These are phyloP conservation scores for Peromyscus melanophrys DNA, from an alignment of 2,797 vertebrate genomes.

Conservation along the genomic window DNA sequence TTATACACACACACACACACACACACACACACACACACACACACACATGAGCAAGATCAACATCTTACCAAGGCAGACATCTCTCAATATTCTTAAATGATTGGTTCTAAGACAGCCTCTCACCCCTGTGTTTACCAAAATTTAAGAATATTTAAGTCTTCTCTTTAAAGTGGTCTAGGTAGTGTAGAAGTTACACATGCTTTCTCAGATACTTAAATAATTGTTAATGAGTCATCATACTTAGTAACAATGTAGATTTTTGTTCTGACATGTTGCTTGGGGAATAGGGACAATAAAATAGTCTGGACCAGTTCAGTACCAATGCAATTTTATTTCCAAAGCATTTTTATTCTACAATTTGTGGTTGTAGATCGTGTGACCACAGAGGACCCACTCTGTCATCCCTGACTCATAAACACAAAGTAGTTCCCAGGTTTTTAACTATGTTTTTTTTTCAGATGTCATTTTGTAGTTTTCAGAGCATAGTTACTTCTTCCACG, in stretches of 20 bases:
- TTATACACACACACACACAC: neutral
- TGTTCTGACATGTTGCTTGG: too few species aligned
- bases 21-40: too few species aligned
- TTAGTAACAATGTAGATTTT: neutral
- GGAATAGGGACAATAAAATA: neutral
- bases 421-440: neutral
- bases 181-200: neutral
- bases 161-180: neutral
- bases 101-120: neutral
- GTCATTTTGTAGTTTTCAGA: neutral
- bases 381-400: neutral
- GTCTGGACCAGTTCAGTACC: neutral
- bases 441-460: neutral
- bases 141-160: too few species aligned
- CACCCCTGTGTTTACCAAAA: too few species aligned
- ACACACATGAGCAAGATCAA: neutral
- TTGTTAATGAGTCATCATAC: neutral
- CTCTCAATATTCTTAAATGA: neutral
- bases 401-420: neutral
- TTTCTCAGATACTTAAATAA: neutral
- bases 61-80: neutral
- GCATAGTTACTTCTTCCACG: neutral
- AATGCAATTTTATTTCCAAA: neutral
- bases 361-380: neutral
- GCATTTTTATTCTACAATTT: neutral